Base-by-base conservation (phyloP, 2,888 invertebrate species). In the Hyposoter didymator region DNA sequence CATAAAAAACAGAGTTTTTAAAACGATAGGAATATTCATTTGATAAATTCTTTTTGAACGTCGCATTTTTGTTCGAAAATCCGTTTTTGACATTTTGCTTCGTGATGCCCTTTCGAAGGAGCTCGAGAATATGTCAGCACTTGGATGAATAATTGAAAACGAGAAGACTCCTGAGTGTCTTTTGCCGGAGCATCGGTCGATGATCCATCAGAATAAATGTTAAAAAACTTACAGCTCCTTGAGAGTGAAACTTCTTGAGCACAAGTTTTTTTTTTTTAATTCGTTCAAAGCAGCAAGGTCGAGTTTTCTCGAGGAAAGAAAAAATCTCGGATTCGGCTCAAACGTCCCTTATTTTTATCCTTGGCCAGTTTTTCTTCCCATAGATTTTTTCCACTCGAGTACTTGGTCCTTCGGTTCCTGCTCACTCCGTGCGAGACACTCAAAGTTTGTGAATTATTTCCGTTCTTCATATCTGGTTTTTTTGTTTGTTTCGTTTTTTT, bases 401-500 rank as follows among this genome's bases (percentile, higher is more conserved):
- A 73, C 19, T 74, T 82, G 52, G 78, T 74, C 7, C 49, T 69
- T 72, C 64, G 47, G 22, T 43, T 22, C 52, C 32, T 59, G 45
- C 22, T 8, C 12, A 19, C 47, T 67, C 35, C 47, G 17, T 39
- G 35, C 66, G 17, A 64, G 66, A 80, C 73, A 78, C 73, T 83
- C 76, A 17, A 62, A 76, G 28, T 73, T 85, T 80, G 66, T 78
- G 85, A 82, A 85, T 82, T 78, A 83, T 85, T 80, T 81, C 62
- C 59, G 52, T 59, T 43, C 70, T 73, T 75, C 67, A 78, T 84
- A 78, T 84, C 72, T 76, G 35, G 59, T 52, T 70, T 78, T 75
- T 80, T 75, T 84, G 35, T 72, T 69, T 66, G 59, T 47, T 55
- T 72, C 28, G 62, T 64, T 83, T 78, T 78, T 83, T 72, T 72